Base-by-base conservation (phyloP, 2,888 invertebrate genomes). In the Lathronympha strigana region DNA sequence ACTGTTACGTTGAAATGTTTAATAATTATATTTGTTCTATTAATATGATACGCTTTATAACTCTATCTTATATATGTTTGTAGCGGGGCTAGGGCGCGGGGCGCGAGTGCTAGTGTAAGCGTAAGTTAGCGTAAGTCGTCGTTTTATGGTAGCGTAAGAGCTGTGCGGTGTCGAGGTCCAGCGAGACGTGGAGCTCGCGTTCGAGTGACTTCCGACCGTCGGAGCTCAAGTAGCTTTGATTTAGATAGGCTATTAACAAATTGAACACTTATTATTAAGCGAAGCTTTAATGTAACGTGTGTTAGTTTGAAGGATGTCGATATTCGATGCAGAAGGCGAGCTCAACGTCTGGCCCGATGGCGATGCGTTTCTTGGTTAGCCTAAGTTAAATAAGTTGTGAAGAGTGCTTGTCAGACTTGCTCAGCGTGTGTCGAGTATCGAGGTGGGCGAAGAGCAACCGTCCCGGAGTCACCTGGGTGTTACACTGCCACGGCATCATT, bases 221-320 rank as follows among this genome's bases (percentile, higher is more conserved):
- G 77, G 75, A 76, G 84, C 85, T 86, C 86, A 80, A 82, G 81
- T 86, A 85, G 88, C 86, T 86, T 83, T 84, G 85, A 80, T 78
- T 88, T 91, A 91, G 91, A 91, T 91, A 91, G 91, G 89, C 86
- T 85, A 87, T 87, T 90, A 90, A 90, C 87, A 89, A 91, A 91
- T 91, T 91, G 86, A 86, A 86, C 86, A 82, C 72, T 53, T 84
- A 81, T 76, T 82, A 81, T 77, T 86, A 85, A 86, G 86, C 84
- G 82, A 87, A 87, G 90, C 90, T 90, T 89, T 88, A 88, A 90
- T 83, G 81, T 84, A 79, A 80, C 84, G 77, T 76, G 82, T 79
- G 77, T 82, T 82, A 83, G 83, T 81, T 80, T 73, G 81, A 76
- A 76, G 71, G 71, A 47, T 72, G 76, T 75, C 71, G 68, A 69